A percentile compares a stretch with the other conserved stretches of the same genome.
These are phyloP conservation scores for Amazona ochrocephala DNA, from an alignment of 2,797 vertebrate species.

Conservation along the genomic window DNA sequence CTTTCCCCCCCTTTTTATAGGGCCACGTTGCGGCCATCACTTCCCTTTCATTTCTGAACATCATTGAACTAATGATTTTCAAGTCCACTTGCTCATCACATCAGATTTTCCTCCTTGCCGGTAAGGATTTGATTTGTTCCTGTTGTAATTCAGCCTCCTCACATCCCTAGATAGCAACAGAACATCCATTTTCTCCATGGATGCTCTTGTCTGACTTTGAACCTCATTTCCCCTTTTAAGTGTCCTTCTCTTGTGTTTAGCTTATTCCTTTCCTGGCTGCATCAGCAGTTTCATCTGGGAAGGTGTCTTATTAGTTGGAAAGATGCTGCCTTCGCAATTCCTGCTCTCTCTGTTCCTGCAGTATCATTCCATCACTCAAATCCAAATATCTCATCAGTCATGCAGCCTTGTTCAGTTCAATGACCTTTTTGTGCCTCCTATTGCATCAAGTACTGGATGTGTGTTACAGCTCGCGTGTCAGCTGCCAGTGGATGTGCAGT, in stretches of 20 bases:
- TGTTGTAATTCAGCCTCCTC: not conserved
- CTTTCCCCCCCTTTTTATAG: not conserved
- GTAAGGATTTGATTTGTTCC: conserved; percentile 2
- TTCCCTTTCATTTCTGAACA: not conserved
- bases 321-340: conserved; percentile 56
- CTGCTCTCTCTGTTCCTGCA: not conserved
- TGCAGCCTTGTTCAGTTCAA: not conserved
- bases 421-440: not conserved
- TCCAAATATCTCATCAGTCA: not conserved
- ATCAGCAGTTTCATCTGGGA: conserved; percentile 62
- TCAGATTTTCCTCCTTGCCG: not conserved
- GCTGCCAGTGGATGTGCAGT: not conserved
- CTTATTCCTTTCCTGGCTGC: conserved; percentile 35
- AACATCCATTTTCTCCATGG: not conserved
- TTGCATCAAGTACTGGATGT: not conserved
- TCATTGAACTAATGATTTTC: not conserved
- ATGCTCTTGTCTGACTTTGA: conserved; percentile 36
- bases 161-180: not conserved
- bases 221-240: conserved; percentile 27
- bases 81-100: not conserved
- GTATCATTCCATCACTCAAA: not conserved
- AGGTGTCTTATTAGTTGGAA: conserved; percentile 51
- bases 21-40: fast-evolving
- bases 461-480: fast-evolving
- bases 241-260: conserved; percentile 36